phyloP scores from a whole-genome alignment of 2,888 invertebrate species.

The Sturmia bella region DNA sequence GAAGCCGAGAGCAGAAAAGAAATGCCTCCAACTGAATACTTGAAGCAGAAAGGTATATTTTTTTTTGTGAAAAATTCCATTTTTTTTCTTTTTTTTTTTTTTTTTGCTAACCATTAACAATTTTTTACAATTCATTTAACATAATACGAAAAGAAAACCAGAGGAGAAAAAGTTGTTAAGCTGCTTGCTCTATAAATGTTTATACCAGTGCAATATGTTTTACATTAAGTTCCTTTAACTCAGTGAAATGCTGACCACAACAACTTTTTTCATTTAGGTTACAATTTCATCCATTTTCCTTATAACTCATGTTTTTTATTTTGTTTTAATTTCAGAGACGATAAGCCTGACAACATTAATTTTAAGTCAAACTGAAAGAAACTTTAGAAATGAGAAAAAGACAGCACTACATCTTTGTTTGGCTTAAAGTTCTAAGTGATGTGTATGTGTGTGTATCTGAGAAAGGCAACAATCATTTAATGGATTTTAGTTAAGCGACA shows the following conservation, averaged over 20 bases:
- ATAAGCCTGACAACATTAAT: conserved; percentile 68
- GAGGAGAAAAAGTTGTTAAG: conserved; percentile 10
- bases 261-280: no score
- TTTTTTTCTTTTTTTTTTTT: conserved; percentile 8
- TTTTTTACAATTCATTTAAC: conserved; percentile 63
- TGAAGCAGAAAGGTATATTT: conserved; percentile 1
- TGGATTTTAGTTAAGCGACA: no score
- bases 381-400: conserved; percentile 4
- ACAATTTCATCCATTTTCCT: conserved; percentile 38
- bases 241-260: conserved; percentile 14
- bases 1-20: conserved; percentile 35
- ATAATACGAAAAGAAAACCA: conserved; percentile 24
- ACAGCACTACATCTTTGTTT: conserved; percentile 38
- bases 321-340: conserved; percentile 26
- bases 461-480: no score
- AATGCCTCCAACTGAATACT: conserved; percentile 17
- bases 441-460: no score
- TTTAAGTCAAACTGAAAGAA: conserved; percentile 44
- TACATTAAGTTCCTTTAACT: conserved; percentile 36
- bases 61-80: conserved; percentile 17
- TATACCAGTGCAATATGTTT: conserved; percentile 55
- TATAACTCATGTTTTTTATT: neutral
- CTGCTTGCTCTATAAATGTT: conserved; percentile 64
- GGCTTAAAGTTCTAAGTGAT: conserved; percentile 5
- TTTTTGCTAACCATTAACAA: conserved; percentile 38